These are phyloP conservation scores for Herpailurus yagouaroundi DNA, from an alignment of 2,113 vertebrate genomes.

Conservation along the genomic window DNA sequence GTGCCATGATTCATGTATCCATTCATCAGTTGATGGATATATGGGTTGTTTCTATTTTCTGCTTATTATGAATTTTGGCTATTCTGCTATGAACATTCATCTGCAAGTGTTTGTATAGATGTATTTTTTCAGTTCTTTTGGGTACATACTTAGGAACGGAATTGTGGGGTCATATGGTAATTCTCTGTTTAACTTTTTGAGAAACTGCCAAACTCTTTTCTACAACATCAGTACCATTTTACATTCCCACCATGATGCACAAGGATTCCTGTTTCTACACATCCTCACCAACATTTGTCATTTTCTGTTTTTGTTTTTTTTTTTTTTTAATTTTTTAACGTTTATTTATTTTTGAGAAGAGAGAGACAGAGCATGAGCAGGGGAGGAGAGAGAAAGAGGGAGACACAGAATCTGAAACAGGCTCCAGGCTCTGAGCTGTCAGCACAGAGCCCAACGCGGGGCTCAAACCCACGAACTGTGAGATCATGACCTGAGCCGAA, in stretches of 20 bases:
- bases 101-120: neutral
- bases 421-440: too few relatives aligned
- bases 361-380: too few relatives aligned
- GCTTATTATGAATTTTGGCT: neutral
- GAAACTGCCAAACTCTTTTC: neutral
- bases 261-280: neutral
- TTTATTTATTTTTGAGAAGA: too few relatives aligned
- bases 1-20: neutral
- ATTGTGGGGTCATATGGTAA: neutral
- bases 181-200: neutral
- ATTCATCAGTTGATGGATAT: neutral
- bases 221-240: neutral
- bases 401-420: too few relatives aligned
- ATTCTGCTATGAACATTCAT: neutral
- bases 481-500: too few relatives aligned
- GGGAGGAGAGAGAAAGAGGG: too few relatives aligned
- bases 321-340: too few relatives aligned
- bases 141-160: neutral
- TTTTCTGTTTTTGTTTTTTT: neutral
- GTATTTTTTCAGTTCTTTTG: neutral
- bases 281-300: neutral
- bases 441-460: too few relatives aligned
- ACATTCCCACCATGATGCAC: neutral
- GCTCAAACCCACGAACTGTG: too few relatives aligned
- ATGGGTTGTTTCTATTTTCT: neutral